Percentiles rank a stretch among this genome's conserved stretches.
Conservation (phyloP, 1,140 invertebrate genomes). For the Drosophila prosaltans region DNA sequence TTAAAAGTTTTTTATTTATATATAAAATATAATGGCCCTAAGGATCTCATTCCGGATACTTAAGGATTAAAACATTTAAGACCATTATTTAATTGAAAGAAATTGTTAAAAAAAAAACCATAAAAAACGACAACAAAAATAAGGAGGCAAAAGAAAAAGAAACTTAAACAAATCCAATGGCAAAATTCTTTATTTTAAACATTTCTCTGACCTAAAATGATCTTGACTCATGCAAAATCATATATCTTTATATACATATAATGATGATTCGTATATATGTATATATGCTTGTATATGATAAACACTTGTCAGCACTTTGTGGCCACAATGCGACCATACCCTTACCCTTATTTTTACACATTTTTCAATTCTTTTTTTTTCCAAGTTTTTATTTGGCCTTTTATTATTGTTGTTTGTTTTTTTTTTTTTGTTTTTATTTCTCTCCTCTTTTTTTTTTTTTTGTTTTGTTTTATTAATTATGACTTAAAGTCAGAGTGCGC, state of each 20-base stretch:
- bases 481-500: constrained; percentile 50
- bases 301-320: constrained; percentile 77
- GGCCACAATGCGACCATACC: constrained; percentile 17
- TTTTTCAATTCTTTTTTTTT: constrained; percentile 7
- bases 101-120: no score
- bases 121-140: background rate
- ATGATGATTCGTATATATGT: background rate
- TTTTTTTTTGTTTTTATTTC: constrained; percentile 8
- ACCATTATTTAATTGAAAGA: no score
- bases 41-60: no score
- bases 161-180: constrained; percentile 23
- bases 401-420: constrained; percentile 27
- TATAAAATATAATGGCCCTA: no score
- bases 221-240: constrained; percentile 46
- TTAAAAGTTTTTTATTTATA: no score
- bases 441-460: background rate
- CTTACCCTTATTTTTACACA: background rate
- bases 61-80: no score
- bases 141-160: constrained; percentile 25
- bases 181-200: background rate
- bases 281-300: constrained; percentile 12
- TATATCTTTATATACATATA: background rate
- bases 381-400: constrained; percentile 35
- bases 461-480: constrained; percentile 72
- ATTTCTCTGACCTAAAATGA: constrained; percentile 24